Evolutionary conservation across 2,888 invertebrate species (phyloP).

Genomic region (Chloroclystis v-ata): DNA sequence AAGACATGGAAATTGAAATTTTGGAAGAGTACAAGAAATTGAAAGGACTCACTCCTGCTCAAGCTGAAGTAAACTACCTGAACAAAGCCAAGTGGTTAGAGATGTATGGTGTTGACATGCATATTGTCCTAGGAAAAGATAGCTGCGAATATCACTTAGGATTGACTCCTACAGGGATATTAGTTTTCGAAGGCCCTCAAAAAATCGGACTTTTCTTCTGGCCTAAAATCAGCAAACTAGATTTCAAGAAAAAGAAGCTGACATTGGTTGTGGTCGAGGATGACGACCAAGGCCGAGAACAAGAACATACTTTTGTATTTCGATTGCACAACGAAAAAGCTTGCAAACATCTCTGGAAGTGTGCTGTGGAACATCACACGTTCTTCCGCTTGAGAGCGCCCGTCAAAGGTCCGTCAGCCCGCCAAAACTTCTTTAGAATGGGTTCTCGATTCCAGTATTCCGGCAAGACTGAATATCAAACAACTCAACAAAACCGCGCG

Average conservation of each 20-base stretch:
- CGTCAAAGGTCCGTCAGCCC: conserved; percentile 90
- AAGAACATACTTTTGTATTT: conserved; percentile 99
- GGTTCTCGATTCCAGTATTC: conserved; percentile 97
- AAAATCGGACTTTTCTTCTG: conserved; percentile 99
- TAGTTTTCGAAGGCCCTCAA: conserved; percentile 97
- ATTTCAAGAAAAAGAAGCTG: conserved; percentile 98
- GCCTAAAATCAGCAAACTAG: conserved; percentile 98
- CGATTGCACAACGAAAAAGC: conserved; percentile 97
- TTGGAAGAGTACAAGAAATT: conserved; percentile 93
- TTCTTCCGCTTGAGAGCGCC: conserved; percentile 97
- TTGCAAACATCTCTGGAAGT: conserved; percentile 99
- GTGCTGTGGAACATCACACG: conserved; percentile 99
- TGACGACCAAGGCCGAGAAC: conserved; percentile 96
- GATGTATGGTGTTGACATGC: conserved; percentile 99
- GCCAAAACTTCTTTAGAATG: conserved; percentile 98
- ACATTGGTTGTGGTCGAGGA: conserved; percentile 99
- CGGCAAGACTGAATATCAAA: conserved; percentile 98
- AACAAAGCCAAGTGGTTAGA: conserved; percentile 98
- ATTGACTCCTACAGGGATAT: conserved; percentile 97
- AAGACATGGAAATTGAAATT: conserved; percentile 96
- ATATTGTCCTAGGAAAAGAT: conserved; percentile 97
- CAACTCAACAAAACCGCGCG: conserved; percentile 92
- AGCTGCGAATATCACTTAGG: conserved; percentile 97
- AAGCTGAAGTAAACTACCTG: conserved; percentile 95
- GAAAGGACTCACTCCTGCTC: conserved; percentile 93